Evolutionary conservation across 2,113 vertebrate genomes (phyloP), one percentile per base, ranked within the genome.

Genomic region (Alosa alosa): DNA sequence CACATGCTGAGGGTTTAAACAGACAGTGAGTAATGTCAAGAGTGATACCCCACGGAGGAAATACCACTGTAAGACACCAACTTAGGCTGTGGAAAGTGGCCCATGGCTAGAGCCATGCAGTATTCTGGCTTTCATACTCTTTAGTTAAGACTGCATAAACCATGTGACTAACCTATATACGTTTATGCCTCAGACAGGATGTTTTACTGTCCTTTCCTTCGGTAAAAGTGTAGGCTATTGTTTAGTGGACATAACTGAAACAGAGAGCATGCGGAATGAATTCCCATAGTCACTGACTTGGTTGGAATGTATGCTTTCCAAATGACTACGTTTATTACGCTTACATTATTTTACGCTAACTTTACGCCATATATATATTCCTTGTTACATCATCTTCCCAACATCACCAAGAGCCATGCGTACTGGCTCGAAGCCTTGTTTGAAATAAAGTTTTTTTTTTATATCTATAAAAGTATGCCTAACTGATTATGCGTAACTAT

Each of bases 1-100:
- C 85, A 86, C 55, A 82, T 82, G 81, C 39, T 86, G 57, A 75
- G 39, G 55, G 60, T 86, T 75, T 41, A n/a, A 68, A 25, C 60
- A 1, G 60, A 31, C 60, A 10, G 22, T 25, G n/a, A 68, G 5
- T n/a, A 11, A 68, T 68, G 64, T 68, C 64, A 68, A 68, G n/a
- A 0, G 20, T 11, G 64, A 31, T 68, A 68, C 64, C 64, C n/a
- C 64, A 68, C 1, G 1, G 6, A 68, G 64, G 64, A 68, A 68
- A 31, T 60, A 60, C 64, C 64, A 31, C 64, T 25, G 64, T 68
- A 11, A 64, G 60, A 31, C n/a, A 68, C 64, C 64, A 68, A 68
- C 25, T 68, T 68, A 1, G 9, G 64, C 52, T 4, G 15, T 57
- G 52, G 52, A 57, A 57, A 57, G 4, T 9, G 9, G 9, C 11